A percentile compares a stretch with the other conserved stretches of the same genome.
Evolutionary conservation across 2,797 vertebrate species (phyloP).

Genomic region (Florisuga fusca): DNA sequence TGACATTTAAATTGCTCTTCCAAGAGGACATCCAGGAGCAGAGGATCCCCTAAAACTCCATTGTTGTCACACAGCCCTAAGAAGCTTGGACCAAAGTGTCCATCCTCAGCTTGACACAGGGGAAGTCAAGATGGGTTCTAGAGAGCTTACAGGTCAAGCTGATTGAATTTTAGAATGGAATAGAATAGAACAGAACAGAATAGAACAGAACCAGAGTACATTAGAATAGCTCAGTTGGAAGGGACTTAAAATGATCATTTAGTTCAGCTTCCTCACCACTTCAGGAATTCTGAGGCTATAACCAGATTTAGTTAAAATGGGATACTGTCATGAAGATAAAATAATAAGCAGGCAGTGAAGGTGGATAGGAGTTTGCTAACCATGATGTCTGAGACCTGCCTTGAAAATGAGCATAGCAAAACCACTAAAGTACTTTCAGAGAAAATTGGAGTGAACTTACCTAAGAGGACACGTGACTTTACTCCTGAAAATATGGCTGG

Average conservation of each 20-base stretch:
- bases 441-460: neutral
- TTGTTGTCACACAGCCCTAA: neutral
- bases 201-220: no score
- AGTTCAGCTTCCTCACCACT: neutral
- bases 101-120: neutral
- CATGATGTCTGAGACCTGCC: neutral
- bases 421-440: neutral
- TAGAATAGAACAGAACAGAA: neutral
- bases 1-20: neutral
- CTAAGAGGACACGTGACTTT: neutral
- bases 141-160: neutral
- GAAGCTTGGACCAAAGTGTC: neutral
- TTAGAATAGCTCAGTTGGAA: neutral
- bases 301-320: neutral
- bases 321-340: neutral
- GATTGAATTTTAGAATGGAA: neutral
- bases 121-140: neutral
- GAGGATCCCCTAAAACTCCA: neutral
- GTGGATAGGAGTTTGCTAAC: neutral
- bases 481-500: neutral
- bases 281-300: neutral
- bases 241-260: neutral
- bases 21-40: neutral
- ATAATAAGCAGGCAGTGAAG: neutral
- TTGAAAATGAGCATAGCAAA: neutral